Base-by-base conservation (phyloP, 2,113 vertebrate species). In the Odocoileus virginianus region DNA sequence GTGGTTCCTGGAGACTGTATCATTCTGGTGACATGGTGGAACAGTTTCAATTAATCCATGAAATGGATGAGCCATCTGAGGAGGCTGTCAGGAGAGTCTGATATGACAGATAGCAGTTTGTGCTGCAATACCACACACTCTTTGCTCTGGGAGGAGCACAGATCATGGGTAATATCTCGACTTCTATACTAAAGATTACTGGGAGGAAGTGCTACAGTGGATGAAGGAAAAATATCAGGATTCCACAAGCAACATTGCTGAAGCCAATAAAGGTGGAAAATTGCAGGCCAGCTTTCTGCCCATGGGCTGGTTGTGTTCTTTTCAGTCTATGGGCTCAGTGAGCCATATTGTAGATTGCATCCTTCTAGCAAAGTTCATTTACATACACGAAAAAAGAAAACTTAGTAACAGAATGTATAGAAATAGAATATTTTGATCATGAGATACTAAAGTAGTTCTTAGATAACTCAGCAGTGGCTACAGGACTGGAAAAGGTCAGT, bases 21-120 rank as follows among this genome's bases (percentile, higher is more conserved):
- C 74, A 71, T 97, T 92, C 96, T 5, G 2, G 54, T 95, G 85
- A 92, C 25, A 89, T 92, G 93, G 79, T 87, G 6, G 30, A 84
- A 89, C 84, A 91, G 61, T 82, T 95, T 94, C 60, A 94, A 92
- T 96, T 90, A 85, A 96, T 81, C 52, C n/a, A 13, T 61, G 71
- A 95, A 36, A 92, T 27, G 50, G 23, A 82, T 89, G 81, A 71
- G 36, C 17, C 67, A 91, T 93, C 74, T 57, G 64, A 82, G 74
- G 55, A 97, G 43, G 67, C 82, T 96, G 57, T 94, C 96, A 60
- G 74, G 91, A 82, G 83, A 92, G 84, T 87, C 28, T 71, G 81
- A 92, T 93, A 71, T 83, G 81, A 89, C 47, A 90, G 87, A 91
- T 25, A 83, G 86, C 21, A 87, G 67, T 95, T 97, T 28, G 33